Conservation (phyloP, 1,140 invertebrate species). For the Pararge aegeria region DNA sequence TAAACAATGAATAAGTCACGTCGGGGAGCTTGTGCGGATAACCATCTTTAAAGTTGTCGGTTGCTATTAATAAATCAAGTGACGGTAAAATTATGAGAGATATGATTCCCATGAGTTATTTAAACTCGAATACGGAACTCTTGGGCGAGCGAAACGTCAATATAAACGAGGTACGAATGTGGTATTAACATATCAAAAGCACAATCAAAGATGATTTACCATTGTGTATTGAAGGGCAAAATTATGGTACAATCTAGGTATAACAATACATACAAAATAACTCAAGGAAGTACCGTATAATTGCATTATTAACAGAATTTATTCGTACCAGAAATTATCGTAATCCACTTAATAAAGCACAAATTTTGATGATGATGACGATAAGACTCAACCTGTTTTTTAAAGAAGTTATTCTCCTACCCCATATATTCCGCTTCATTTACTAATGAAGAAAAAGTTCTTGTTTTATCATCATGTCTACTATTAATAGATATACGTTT, state of each 20-base stretch:
- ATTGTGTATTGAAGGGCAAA: conserved; percentile 10
- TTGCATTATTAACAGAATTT: too few relatives aligned
- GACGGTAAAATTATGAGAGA: conserved; percentile 34
- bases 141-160: conserved; percentile 20
- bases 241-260: background rate
- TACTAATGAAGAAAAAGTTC: conserved; percentile 9
- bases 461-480: conserved; percentile 17
- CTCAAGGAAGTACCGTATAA: too few relatives aligned
- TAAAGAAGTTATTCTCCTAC: background rate
- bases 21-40: conserved; percentile 37
- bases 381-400: background rate
- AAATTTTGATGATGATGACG: background rate
- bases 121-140: conserved; percentile 31
- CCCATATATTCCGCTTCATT: conserved; percentile 13
- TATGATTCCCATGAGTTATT: conserved; percentile 30
- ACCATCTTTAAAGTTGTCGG: conserved; percentile 36
- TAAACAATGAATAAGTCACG: conserved; percentile 54
- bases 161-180: conserved; percentile 24
- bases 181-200: conserved; percentile 17
- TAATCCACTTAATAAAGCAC: too few relatives aligned
- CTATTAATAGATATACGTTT: conserved; percentile 16
- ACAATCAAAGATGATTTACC: conserved; percentile 25
- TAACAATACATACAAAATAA: too few relatives aligned
- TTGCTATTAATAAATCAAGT: conserved; percentile 41
- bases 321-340: too few relatives aligned